A percentile compares a stretch with the other conserved stretches of the same genome.
Evolutionary conservation across 1,140 invertebrate species (phyloP).

Genomic region (Drosophila lowei): DNA sequence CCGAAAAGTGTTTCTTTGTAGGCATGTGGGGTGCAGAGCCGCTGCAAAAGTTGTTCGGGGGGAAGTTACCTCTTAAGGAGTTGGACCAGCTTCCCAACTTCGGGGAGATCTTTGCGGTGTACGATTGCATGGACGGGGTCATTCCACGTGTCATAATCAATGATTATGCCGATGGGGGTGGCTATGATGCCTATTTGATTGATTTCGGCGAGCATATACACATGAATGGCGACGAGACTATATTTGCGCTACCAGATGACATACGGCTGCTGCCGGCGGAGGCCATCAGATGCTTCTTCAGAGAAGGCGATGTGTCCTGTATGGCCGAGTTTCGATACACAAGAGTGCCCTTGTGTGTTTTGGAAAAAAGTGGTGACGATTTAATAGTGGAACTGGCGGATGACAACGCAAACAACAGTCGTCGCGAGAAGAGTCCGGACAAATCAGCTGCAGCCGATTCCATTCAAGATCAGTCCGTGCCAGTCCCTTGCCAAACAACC

Average conservation of each 20-base stretch:
- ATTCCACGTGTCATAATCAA: constrained; percentile 44
- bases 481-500: too few species aligned
- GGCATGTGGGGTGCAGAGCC: constrained; percentile 27
- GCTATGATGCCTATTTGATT: constrained; percentile 58
- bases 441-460: background rate
- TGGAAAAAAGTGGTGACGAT: constrained; percentile 31
- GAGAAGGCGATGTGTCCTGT: constrained; percentile 17
- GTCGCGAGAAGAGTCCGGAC: background rate
- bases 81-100: constrained; percentile 51
- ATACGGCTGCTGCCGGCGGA: constrained; percentile 46
- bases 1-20: constrained; percentile 48
- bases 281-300: constrained; percentile 47
- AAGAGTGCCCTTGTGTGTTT: constrained; percentile 19
- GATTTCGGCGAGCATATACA: constrained; percentile 61
- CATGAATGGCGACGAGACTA: constrained; percentile 33
- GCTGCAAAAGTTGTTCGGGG: constrained; percentile 24
- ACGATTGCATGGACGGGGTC: constrained; percentile 35
- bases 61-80: constrained; percentile 27
- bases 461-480: too few species aligned
- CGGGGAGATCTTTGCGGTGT: constrained; percentile 53
- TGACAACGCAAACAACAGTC: background rate
- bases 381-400: constrained; percentile 33
- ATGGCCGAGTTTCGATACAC: constrained; percentile 23
- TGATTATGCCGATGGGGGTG: constrained; percentile 19
- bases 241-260: constrained; percentile 31